phyloP scores from a whole-genome alignment of 2,888 invertebrate species.

The Bruchidius siliquastri region DNA sequence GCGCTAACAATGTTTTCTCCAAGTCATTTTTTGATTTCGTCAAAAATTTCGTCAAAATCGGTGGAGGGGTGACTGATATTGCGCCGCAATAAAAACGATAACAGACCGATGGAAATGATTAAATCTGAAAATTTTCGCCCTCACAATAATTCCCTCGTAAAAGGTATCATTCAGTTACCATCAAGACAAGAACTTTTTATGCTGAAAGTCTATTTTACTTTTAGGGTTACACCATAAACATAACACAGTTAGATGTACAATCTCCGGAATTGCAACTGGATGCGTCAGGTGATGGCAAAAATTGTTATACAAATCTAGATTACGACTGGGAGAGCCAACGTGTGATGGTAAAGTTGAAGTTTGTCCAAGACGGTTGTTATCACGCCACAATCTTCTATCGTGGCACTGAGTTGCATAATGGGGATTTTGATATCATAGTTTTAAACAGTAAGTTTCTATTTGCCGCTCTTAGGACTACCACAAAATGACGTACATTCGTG shows the following conservation, averaged over 20 bases:
- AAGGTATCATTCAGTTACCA: too few species aligned
- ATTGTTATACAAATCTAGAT: constrained; percentile 56
- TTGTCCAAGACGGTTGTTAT: constrained; percentile 76
- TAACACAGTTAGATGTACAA: constrained; percentile 56
- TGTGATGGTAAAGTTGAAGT: constrained; percentile 71
- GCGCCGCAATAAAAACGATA: too few species aligned
- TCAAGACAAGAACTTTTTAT: too few species aligned
- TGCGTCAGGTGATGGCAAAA: constrained; percentile 45
- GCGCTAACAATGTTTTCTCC: too few species aligned
- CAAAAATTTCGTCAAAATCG: too few species aligned
- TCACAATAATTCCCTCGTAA: too few species aligned
- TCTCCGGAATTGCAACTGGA: constrained; percentile 40
- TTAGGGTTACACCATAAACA: constrained; percentile 61
- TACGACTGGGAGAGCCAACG: constrained; percentile 78
- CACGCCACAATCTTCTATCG: constrained; percentile 74
- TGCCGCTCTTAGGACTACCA: neutral
- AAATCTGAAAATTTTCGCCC: too few species aligned
- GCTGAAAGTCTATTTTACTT: constrained; percentile 1
- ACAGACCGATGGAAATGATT: too few species aligned
- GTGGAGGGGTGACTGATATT: too few species aligned
- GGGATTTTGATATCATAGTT: constrained; percentile 88
- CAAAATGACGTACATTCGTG: too few species aligned
- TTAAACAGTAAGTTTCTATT: constrained; percentile 65
- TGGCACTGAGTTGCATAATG: constrained; percentile 74
- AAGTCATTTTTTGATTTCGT: too few species aligned